These are phyloP conservation scores for Escarpia spicata DNA, from an alignment of 2,888 invertebrate genomes.

Conservation along the genomic window DNA sequence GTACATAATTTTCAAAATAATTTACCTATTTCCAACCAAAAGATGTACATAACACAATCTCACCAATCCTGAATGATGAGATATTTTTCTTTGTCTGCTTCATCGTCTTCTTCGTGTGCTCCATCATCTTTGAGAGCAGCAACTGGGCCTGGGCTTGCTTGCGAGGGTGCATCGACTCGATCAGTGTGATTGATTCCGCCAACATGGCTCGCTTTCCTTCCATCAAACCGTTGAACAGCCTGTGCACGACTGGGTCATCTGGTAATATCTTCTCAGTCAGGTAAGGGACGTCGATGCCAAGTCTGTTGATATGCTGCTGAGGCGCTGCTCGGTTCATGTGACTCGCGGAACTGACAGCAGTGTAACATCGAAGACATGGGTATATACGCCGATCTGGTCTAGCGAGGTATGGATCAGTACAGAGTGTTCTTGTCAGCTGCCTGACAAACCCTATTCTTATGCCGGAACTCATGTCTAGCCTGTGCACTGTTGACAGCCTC, in stretches of 20 bases:
- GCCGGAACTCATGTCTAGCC: neutral
- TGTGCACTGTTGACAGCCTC: neutral
- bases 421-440: neutral
- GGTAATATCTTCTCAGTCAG: neutral
- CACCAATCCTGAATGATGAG: constrained; percentile 63
- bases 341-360: neutral
- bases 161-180: constrained; percentile 66
- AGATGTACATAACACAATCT: neutral
- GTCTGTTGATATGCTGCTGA: neutral
- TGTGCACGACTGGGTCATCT: constrained; percentile 45
- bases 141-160: constrained; percentile 65
- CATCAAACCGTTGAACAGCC: constrained; percentile 50
- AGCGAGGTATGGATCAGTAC: neutral
- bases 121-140: constrained; percentile 60
- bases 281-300: neutral
- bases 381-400: neutral
- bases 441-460: neutral
- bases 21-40: neutral
- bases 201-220: constrained; percentile 63
- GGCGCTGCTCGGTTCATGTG: neutral
- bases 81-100: constrained; percentile 40
- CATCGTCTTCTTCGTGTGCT: constrained; percentile 46
- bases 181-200: constrained; percentile 68
- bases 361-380: neutral
- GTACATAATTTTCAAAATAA: neutral